phyloP scores from a whole-genome alignment of 1,140 invertebrate species.

The Heterodera schachtii region DNA sequence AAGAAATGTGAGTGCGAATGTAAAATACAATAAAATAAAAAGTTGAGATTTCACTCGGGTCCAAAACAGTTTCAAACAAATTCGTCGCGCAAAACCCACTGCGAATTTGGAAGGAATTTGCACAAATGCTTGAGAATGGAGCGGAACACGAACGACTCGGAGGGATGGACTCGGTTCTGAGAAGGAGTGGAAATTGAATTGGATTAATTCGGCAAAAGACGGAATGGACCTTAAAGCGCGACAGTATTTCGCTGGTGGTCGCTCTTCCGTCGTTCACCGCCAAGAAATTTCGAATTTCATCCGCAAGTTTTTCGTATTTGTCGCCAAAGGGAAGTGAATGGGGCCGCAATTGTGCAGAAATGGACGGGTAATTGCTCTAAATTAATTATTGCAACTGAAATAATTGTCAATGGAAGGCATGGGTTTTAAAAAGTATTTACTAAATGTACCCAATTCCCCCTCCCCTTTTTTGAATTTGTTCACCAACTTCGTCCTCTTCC shows the following conservation, averaged over 20 bases:
- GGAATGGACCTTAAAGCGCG: constrained; percentile 52
- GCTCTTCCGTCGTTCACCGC: constrained; percentile 40
- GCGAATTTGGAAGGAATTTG: constrained; percentile 39
- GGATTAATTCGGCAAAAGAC: background rate
- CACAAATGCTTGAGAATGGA: constrained; percentile 45
- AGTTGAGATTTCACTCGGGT: no score
- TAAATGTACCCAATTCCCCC: no score
- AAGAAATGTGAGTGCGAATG: no score
- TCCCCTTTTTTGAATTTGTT: background rate
- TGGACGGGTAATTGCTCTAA: constrained; percentile 48
- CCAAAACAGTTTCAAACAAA: constrained; percentile 27
- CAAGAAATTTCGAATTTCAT: constrained; percentile 53
- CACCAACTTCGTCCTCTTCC: background rate
- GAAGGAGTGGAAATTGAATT: constrained; percentile 43
- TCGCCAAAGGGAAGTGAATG: constrained; percentile 40
- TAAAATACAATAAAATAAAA: background rate
- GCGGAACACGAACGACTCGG: constrained; percentile 54
- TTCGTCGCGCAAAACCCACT: constrained; percentile 48
- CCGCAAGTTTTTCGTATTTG: constrained; percentile 56
- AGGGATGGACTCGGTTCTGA: constrained; percentile 46
- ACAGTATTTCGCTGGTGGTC: constrained; percentile 52
- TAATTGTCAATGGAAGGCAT: no score
- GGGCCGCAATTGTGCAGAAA: constrained; percentile 32
- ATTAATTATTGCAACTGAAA: background rate
- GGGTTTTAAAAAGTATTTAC: no score